Evolutionary conservation across 1,140 invertebrate species (phyloP).

Genomic region (Heliconius hewitsoni): DNA sequence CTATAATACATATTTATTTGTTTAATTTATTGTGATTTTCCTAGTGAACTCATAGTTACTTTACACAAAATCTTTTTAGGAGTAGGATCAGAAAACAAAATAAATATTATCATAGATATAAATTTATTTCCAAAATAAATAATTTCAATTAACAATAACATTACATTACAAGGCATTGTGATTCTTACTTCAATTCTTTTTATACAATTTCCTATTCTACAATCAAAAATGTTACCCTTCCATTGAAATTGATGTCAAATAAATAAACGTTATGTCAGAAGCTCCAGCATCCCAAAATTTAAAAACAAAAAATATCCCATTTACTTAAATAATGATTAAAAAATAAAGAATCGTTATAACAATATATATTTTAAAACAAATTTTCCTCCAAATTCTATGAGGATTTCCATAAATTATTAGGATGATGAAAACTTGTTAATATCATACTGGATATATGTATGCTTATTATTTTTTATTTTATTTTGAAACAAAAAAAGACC

Average conservation of each 20-base stretch:
- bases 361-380: not conserved
- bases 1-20: too few species aligned
- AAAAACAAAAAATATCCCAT: not conserved
- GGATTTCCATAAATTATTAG: not conserved
- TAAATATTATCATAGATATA: not conserved
- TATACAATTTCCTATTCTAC: not conserved
- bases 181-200: not conserved
- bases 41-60: too few species aligned
- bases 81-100: not conserved
- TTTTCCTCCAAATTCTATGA: not conserved
- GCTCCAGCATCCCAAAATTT: not conserved
- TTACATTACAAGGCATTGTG: conserved; percentile 7
- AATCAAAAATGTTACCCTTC: not conserved
- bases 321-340: not conserved
- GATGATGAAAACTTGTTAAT: not conserved
- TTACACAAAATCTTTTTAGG: too few species aligned
- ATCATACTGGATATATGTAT: not conserved
- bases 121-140: conserved; percentile 4
- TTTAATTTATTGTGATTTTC: too few species aligned
- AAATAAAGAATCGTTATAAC: not conserved
- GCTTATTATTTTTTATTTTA: not conserved
- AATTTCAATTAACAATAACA: not conserved
- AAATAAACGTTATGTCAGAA: not conserved
- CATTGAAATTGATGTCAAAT: not conserved
- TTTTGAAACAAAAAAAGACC: not conserved